phyloP scores from a whole-genome alignment of 2,113 vertebrate species.

The Theristicus caerulescens region DNA sequence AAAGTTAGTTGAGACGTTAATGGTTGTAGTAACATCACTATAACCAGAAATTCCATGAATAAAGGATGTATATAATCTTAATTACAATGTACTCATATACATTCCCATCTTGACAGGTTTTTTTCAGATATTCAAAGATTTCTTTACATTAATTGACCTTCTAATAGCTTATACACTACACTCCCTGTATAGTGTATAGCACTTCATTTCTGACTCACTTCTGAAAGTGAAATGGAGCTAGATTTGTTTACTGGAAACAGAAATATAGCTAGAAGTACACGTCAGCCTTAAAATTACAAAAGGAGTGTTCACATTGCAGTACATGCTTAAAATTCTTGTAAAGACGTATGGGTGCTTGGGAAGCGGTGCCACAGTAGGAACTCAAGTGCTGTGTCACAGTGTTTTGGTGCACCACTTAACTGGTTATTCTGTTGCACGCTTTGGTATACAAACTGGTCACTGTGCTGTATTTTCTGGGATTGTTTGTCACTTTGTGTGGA shows the following conservation, averaged over 20 bases:
- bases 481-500: background rate
- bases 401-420: background rate
- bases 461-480: background rate
- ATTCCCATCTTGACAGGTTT: background rate
- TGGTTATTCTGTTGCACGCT: background rate
- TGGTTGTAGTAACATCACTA: background rate
- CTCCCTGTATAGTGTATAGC: background rate
- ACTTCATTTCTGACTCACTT: constrained; percentile 7
- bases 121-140: background rate
- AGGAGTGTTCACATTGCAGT: background rate
- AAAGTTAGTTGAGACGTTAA: background rate
- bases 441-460: background rate
- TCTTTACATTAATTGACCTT: background rate
- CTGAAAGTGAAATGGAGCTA: background rate
- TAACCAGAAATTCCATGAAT: background rate
- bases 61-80: background rate
- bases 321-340: background rate
- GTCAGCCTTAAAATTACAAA: background rate
- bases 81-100: background rate
- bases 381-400: constrained; percentile 3
- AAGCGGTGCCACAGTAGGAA: background rate
- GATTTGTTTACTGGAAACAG: background rate
- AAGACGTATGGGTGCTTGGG: background rate
- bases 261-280: background rate
- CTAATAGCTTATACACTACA: background rate